Percentiles rank a stretch among this genome's conserved stretches.
Conservation (phyloP, 2,113 vertebrate genomes). For the Bucco capensis region DNA sequence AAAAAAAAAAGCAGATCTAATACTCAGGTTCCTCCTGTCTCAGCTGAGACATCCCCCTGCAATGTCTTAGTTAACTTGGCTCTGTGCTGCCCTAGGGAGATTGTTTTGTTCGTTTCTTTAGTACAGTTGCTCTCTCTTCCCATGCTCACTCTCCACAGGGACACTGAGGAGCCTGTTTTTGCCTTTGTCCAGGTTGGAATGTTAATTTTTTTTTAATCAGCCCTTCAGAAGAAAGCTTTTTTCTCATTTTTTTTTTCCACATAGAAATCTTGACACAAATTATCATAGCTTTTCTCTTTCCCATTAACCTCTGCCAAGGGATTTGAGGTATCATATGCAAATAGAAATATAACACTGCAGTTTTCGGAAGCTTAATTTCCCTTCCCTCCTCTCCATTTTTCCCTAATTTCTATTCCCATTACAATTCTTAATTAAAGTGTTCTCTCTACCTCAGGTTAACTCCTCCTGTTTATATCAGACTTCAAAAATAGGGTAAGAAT, state of each 20-base stretch:
- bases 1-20: not conserved
- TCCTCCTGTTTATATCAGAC: not conserved
- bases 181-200: not conserved
- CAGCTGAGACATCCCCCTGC: too few species aligned
- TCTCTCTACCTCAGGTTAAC: not conserved
- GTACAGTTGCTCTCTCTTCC: not conserved
- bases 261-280: not conserved
- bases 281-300: not conserved
- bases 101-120: not conserved
- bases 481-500: not conserved
- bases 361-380: not conserved
- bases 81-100: not conserved
- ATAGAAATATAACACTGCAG: not conserved
- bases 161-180: not conserved
- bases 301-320: not conserved
- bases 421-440: not conserved
- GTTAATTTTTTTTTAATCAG: not conserved
- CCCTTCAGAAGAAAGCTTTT: not conserved
- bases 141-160: not conserved
- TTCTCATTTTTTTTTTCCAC: not conserved
- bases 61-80: not conserved
- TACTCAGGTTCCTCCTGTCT: not conserved
- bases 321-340: not conserved
- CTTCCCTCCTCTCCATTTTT: not conserved
- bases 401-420: not conserved